These are phyloP conservation scores for Mesorhabditis spiculigera DNA, from an alignment of 2,888 invertebrate species.

Conservation along the genomic window DNA sequence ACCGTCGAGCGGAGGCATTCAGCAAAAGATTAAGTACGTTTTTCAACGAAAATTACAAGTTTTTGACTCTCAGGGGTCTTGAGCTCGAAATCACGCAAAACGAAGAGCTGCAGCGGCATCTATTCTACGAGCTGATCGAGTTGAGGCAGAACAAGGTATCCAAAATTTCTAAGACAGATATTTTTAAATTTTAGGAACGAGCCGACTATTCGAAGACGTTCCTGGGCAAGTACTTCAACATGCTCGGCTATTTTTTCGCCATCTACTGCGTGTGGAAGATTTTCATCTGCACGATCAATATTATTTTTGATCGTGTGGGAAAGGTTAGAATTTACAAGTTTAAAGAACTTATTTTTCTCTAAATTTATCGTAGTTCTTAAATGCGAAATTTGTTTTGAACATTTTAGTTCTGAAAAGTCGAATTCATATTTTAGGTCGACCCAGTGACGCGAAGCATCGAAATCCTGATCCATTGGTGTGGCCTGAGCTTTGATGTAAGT, in stretches of 20 bases:
- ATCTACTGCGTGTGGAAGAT: conserved; percentile 98
- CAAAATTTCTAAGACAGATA: too few relatives aligned
- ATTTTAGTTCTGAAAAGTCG: neutral
- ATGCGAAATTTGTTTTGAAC: conserved; percentile 7
- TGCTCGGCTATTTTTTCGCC: conserved; percentile 95
- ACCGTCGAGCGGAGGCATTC: neutral
- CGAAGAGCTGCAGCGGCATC: conserved; percentile 85
- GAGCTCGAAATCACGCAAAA: conserved; percentile 80
- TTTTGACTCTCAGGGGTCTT: conserved; percentile 66
- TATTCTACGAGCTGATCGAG: conserved; percentile 90
- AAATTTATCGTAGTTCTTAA: neutral
- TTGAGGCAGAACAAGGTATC: conserved; percentile 61
- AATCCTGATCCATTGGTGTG: conserved; percentile 92
- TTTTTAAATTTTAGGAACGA: neutral
- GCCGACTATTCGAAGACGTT: conserved; percentile 86
- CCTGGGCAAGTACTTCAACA: conserved; percentile 96
- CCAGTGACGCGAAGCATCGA: conserved; percentile 93
- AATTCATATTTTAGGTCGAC: conserved; percentile 67
- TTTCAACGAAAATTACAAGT: too few relatives aligned
- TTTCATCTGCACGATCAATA: conserved; percentile 78
- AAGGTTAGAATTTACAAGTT: conserved; percentile 65
- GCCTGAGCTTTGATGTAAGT: conserved; percentile 79
- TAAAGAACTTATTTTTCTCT: too few relatives aligned
- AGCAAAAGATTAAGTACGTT: neutral
- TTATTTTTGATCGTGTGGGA: conserved; percentile 95